A percentile compares a stretch with the other conserved stretches of the same genome.
Evolutionary conservation across 2,797 vertebrate genomes (phyloP).

Genomic region (Poeciliopsis infans): DNA sequence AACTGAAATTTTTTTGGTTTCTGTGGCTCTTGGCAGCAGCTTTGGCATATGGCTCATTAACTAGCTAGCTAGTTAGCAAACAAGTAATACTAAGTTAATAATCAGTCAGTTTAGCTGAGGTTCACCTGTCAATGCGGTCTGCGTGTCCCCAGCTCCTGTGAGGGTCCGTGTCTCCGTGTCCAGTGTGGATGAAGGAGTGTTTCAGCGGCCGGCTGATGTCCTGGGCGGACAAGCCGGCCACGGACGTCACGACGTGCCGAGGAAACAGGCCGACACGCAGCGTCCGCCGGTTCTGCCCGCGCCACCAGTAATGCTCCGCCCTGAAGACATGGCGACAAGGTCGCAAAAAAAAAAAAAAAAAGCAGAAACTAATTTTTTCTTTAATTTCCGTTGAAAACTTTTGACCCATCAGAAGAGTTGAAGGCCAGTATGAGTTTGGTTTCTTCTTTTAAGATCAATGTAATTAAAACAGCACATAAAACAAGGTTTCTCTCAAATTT

Average conservation of each 20-base stretch:
- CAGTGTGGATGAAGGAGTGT: slow-evolving; percentile 99
- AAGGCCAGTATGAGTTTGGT: neutral
- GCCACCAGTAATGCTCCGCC: slow-evolving; percentile 99
- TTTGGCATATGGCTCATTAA: too few relatives aligned
- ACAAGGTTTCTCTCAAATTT: too few relatives aligned
- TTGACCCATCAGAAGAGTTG: neutral
- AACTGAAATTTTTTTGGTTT: too few relatives aligned
- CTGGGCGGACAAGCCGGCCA: slow-evolving; percentile 93
- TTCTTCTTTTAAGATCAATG: slow-evolving; percentile 5
- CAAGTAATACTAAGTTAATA: neutral
- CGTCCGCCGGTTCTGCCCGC: slow-evolving; percentile 94
- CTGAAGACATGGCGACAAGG: slow-evolving; percentile 66
- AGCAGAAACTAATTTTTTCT: neutral
- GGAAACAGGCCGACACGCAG: slow-evolving; percentile 95
- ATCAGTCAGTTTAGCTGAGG: neutral
- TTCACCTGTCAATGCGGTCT: slow-evolving; percentile 95
- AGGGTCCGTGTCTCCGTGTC: slow-evolving; percentile 96
- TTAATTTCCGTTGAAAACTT: neutral
- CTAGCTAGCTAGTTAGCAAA: too few relatives aligned
- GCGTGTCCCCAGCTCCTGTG: slow-evolving; percentile 97
- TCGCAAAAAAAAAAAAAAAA: too few relatives aligned
- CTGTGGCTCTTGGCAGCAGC: too few relatives aligned
- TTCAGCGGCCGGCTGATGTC: slow-evolving; percentile 98
- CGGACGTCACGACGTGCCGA: slow-evolving; percentile 94
- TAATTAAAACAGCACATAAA: neutral